A percentile compares a stretch with the other conserved stretches of the same genome.
These are phyloP conservation scores for Acanthopagrus latus DNA, from an alignment of 2,797 vertebrate species.

Conservation along the genomic window DNA sequence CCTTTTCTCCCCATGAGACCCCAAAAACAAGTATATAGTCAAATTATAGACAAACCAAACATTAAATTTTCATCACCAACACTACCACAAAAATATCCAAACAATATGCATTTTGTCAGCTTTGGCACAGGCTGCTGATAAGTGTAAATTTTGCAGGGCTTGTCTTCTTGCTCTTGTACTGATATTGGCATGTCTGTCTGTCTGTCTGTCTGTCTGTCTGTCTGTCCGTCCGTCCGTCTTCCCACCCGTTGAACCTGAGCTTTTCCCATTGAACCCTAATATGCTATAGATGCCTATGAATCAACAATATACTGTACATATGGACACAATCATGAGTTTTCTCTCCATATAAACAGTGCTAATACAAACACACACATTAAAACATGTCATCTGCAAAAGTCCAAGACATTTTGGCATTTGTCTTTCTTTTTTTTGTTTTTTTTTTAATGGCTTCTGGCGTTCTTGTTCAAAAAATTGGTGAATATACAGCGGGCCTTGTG, in stretches of 20 bases:
- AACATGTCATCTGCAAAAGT: conserved; percentile 75
- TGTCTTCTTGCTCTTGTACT: conserved; percentile 48
- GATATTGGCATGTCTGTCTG: conserved; percentile 44
- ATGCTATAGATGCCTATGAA: conserved; percentile 72
- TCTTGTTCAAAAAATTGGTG: conserved; percentile 64
- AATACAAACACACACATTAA: conserved; percentile 79
- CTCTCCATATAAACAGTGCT: conserved; percentile 80
- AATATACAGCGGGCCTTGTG: conserved; percentile 61
- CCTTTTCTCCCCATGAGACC: conserved; percentile 65
- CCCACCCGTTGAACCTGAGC: conserved; percentile 74
- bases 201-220: conserved; percentile 8
- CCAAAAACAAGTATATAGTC: conserved; percentile 67
- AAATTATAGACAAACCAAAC: conserved; percentile 76
- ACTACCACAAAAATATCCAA: conserved; percentile 68
- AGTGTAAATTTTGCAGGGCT: conserved; percentile 52
- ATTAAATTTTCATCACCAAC: conserved; percentile 59
- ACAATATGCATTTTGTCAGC: conserved; percentile 63
- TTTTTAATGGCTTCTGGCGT: conserved; percentile 86
- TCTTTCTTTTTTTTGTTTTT: conserved; percentile 65
- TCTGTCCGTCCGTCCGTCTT: conserved; percentile 8
- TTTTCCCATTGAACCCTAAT: conserved; percentile 69
- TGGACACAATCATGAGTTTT: conserved; percentile 79
- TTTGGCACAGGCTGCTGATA: conserved; percentile 80
- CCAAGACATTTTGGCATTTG: conserved; percentile 84
- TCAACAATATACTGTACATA: conserved; percentile 77